Evolutionary conservation across 2,113 vertebrate genomes (phyloP), one percentile per base, ranked within the genome.

Genomic region (Forbesichthys papilliferus): DNA sequence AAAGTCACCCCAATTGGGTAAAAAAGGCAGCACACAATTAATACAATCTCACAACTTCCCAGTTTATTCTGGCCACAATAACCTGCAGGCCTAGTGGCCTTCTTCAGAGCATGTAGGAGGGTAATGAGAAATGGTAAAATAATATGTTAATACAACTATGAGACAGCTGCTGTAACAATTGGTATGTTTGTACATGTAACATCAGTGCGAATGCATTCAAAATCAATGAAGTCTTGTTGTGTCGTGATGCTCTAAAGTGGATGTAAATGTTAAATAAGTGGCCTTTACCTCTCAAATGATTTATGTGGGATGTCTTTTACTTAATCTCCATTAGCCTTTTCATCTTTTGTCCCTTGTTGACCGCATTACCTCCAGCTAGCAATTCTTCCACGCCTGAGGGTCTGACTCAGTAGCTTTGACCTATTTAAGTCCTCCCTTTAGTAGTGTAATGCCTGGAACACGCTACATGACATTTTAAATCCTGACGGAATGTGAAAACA

Each of bases 321-420:
- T 82, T 63, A 56, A 82, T 80, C 65, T 80, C 53, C 65, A 52
- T 77, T 77, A 33, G 4, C 14, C 5, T 46, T 65, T 34, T 53
- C 16, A 48, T 54, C 75, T 60, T 61, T 57, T 47, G 9, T 20
- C n/a, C 46, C 73, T 73, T 83, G 69, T 84, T 77, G 58, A 59
- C 27, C 54, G 11, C 63, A 48, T 71, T 66, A 64, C 54, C 46
- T 67, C 59, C 46, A 70, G 53, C 13, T 67, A 67, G 64, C 52
- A 60, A 3, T 69, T 69, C 48, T n/a, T 68, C 58, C 11, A 5
- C 8, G 33, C 61, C 71, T 76, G 0, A 52, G 59, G 70, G 53
- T 64, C 58, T 63, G 47, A 20, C 20, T 18, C 80, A 70, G 77
- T 67, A 66, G 76, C 57, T 48, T 67, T 82, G 75, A 87, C 78